Percentiles rank a stretch among this genome's conserved stretches.
Evolutionary conservation across 23 tunicate species (phyloP).

Genomic region (Trididemnum clinides): DNA sequence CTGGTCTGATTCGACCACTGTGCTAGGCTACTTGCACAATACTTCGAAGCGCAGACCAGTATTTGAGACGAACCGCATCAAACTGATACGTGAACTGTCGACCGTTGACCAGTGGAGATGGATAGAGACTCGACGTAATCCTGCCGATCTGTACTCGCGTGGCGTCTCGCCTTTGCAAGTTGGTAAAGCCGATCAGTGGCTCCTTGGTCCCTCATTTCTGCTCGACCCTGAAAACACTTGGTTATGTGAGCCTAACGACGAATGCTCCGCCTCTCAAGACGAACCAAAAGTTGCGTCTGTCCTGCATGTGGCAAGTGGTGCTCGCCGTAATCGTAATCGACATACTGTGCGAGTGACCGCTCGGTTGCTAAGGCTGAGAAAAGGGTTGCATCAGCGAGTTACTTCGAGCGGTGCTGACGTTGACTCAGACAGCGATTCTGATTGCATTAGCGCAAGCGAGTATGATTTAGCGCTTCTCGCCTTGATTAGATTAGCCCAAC

Average conservation of each 20-base stretch:
- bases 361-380: not conserved
- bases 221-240: not conserved
- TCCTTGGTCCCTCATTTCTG: not conserved
- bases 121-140: not conserved
- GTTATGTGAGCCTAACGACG: too few relatives aligned
- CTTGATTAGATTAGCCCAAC: not conserved
- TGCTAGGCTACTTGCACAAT: not conserved
- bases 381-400: not conserved
- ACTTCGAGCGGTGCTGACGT: not conserved
- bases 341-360: not conserved
- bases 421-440: not conserved
- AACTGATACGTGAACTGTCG: not conserved
- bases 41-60: not conserved
- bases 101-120: not conserved
- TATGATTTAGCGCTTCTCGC: constrained; percentile 3
- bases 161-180: constrained; percentile 4
- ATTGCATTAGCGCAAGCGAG: constrained; percentile 3
- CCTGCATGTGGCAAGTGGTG: too few relatives aligned
- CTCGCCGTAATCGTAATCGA: not conserved
- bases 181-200: not conserved
- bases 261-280: too few relatives aligned
- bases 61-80: constrained; percentile 3
- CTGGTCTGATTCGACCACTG: constrained; percentile 12
- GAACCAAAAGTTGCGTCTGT: too few relatives aligned
- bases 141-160: constrained; percentile 5